Conservation (phyloP, 1,140 invertebrate genomes). For the Drosophila murphyi region DNA sequence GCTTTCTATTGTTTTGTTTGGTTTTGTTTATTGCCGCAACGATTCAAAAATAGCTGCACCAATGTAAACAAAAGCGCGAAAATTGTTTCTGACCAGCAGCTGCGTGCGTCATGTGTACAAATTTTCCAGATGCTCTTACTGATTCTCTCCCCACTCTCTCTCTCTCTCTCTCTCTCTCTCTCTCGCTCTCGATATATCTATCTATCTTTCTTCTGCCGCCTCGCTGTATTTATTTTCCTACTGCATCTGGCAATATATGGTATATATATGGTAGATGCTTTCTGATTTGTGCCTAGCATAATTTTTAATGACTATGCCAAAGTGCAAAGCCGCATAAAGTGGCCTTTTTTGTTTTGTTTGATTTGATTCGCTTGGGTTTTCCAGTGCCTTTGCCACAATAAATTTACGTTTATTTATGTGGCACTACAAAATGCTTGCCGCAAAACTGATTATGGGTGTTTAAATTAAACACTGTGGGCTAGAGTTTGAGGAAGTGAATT, state of each 20-base stretch:
- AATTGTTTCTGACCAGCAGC: conserved; percentile 55
- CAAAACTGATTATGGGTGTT: conserved; percentile 33
- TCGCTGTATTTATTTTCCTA: conserved; percentile 22
- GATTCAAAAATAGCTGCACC: conserved; percentile 79
- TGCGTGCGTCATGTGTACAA: conserved; percentile 77
- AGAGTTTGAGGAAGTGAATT: too few relatives aligned
- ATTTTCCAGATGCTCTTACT: conserved; percentile 71
- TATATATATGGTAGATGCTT: conserved; percentile 11
- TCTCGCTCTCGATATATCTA: background rate
- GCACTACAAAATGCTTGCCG: conserved; percentile 57
- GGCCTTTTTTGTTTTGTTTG: conserved; percentile 52
- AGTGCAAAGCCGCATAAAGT: conserved; percentile 76
- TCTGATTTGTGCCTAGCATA: conserved; percentile 59
- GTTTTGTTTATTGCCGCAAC: conserved; percentile 72
- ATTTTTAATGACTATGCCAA: conserved; percentile 71
- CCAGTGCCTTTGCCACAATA: conserved; percentile 49
- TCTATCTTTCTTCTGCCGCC: background rate
- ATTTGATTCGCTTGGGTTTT: conserved; percentile 16
- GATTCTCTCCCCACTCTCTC: conserved; percentile 11
- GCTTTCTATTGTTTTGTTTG: conserved; percentile 68
- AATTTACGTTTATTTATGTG: conserved; percentile 75
- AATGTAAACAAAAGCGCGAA: conserved; percentile 81
- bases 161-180: background rate
- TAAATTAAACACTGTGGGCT: background rate
- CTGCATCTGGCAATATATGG: conserved; percentile 40